phyloP scores from a whole-genome alignment of 2,888 invertebrate genomes.

The Caenorhabditis drosophilae region DNA sequence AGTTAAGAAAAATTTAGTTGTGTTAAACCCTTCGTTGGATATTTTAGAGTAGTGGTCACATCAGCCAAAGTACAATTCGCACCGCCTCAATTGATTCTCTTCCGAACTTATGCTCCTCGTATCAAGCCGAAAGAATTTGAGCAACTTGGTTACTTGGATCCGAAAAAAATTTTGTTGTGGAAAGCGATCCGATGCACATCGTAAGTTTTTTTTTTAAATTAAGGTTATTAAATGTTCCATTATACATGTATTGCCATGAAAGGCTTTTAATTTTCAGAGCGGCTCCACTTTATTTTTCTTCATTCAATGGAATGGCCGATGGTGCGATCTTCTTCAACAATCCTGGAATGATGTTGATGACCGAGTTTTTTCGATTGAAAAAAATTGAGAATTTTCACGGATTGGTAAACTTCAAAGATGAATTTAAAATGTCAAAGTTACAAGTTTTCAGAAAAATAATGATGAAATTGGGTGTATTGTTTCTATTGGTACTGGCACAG shows the following conservation, averaged over 20 bases:
- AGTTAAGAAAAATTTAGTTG: too few relatives aligned
- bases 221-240: too few relatives aligned
- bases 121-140: conserved; percentile 34
- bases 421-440: background rate
- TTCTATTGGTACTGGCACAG: conserved; percentile 78
- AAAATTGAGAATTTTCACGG: conserved; percentile 41
- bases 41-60: conserved; percentile 40
- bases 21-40: too few relatives aligned
- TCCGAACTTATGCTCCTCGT: conserved; percentile 42
- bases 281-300: conserved; percentile 42
- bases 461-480: conserved; percentile 78
- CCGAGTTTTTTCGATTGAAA: conserved; percentile 39
- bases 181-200: conserved; percentile 44
- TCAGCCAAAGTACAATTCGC: conserved; percentile 29
- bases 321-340: conserved; percentile 50
- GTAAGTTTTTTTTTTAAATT: conserved; percentile 12
- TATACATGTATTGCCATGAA: too few relatives aligned
- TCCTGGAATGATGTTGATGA: conserved; percentile 41
- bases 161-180: conserved; percentile 37
- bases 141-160: conserved; percentile 41
- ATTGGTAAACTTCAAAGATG: conserved; percentile 9
- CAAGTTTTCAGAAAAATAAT: conserved; percentile 21
- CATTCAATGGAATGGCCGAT: conserved; percentile 43
- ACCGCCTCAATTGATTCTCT: conserved; percentile 39
- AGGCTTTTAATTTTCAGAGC: too few relatives aligned